phyloP scores from a whole-genome alignment of 2,797 vertebrate species.

The Decapterus maruadsi region DNA sequence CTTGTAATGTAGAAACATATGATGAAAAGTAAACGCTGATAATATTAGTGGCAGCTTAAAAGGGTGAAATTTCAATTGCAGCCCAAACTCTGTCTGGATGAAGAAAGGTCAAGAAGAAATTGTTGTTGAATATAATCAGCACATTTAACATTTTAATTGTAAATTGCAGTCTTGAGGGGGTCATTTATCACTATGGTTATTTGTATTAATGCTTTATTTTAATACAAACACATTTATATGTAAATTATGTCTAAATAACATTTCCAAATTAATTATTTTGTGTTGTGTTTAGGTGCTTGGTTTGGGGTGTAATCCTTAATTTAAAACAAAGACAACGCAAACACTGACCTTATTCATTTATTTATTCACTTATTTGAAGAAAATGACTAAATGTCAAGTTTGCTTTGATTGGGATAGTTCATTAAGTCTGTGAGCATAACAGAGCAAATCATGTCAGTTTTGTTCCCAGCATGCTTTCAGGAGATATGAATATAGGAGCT shows the following conservation, averaged over 20 bases:
- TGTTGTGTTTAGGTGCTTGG: conserved; percentile 59
- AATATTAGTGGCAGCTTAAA: neutral
- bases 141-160: conserved; percentile 92
- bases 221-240: conserved; percentile 92
- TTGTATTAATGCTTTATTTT: conserved; percentile 85
- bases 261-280: conserved; percentile 86
- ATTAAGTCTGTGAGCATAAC: conserved; percentile 72
- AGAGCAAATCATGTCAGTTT: conserved; percentile 61
- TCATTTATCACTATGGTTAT: conserved; percentile 87
- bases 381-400: conserved; percentile 84
- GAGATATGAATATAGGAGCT: conserved; percentile 89
- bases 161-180: conserved; percentile 91
- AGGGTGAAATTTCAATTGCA: conserved; percentile 19
- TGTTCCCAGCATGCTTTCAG: conserved; percentile 74
- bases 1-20: neutral
- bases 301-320: conserved; percentile 69
- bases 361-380: conserved; percentile 68
- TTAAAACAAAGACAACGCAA: conserved; percentile 71
- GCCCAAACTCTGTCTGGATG: conserved; percentile 34
- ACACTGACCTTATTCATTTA: conserved; percentile 59
- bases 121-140: conserved; percentile 89
- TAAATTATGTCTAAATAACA: conserved; percentile 92
- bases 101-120: conserved; percentile 89
- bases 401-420: conserved; percentile 76
- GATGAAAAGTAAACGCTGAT: conserved; percentile 22